Evolutionary conservation across 2,888 invertebrate genomes (phyloP).

Genomic region (Seladonia tumulorum): DNA sequence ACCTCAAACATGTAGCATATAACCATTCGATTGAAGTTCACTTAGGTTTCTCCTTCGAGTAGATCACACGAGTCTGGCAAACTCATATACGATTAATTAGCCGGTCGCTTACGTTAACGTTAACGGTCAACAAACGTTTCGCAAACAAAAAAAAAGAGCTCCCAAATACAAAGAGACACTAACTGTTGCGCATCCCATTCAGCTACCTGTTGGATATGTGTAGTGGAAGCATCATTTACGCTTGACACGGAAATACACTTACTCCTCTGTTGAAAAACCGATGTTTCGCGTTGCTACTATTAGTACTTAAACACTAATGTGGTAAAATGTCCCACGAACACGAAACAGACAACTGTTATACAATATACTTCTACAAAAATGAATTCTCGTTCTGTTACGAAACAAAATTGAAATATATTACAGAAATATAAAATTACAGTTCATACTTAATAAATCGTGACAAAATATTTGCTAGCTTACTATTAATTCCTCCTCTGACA

Average conservation of each 20-base stretch:
- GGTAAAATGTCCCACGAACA: neutral
- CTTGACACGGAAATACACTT: neutral
- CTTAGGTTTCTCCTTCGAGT: neutral
- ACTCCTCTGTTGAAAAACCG: neutral
- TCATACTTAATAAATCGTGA: neutral
- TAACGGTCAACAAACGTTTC: neutral
- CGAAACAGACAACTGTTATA: neutral
- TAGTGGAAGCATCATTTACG: slow-evolving; percentile 7
- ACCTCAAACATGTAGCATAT: neutral
- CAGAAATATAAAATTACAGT: neutral
- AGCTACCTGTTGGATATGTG: slow-evolving; percentile 16
- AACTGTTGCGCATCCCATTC: slow-evolving; percentile 18
- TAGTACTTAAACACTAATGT: neutral
- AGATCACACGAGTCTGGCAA: neutral
- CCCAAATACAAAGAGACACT: slow-evolving; percentile 11
- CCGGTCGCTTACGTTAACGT: neutral
- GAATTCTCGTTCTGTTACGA: neutral
- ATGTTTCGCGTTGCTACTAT: neutral
- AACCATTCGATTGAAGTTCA: neutral
- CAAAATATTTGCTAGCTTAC: neutral
- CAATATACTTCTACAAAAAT: neutral
- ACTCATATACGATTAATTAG: neutral
- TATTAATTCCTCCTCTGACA: neutral
- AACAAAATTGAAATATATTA: neutral
- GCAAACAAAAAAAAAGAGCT: neutral